phyloP scores from a whole-genome alignment of 2,888 invertebrate genomes.

The Papilio demoleus region DNA sequence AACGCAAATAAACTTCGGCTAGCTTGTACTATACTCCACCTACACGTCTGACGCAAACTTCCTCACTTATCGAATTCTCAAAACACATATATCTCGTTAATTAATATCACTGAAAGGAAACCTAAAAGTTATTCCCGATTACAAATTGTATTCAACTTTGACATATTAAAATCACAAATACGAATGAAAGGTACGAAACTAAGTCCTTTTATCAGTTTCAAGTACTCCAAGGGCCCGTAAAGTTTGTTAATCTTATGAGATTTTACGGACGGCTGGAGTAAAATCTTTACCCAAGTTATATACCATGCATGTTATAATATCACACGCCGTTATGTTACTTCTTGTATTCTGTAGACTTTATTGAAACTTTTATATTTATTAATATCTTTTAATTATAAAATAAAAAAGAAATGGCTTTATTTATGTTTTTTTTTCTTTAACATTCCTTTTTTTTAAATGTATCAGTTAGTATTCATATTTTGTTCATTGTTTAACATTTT shows the following conservation, averaged over 20 bases:
- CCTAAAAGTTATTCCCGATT: conserved; percentile 75
- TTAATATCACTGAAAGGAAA: conserved; percentile 76
- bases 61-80: conserved; percentile 71
- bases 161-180: conserved; percentile 63
- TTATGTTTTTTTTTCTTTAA: too few relatives aligned
- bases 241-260: conserved; percentile 61
- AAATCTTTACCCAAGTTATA: conserved; percentile 21
- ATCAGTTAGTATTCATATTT: too few relatives aligned
- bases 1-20: conserved; percentile 74
- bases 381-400: not conserved
- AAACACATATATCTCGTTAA: conserved; percentile 69
- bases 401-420: too few relatives aligned
- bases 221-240: conserved; percentile 56
- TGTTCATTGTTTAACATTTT: too few relatives aligned
- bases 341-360: not conserved
- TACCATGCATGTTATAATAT: conserved; percentile 1
- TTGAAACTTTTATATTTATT: not conserved
- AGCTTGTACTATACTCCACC: conserved; percentile 36
- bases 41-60: conserved; percentile 57
- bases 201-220: conserved; percentile 61
- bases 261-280: conserved; percentile 38
- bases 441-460: too few relatives aligned
- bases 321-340: not conserved
- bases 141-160: conserved; percentile 65
- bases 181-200: conserved; percentile 58